Base-by-base conservation (phyloP, 1,140 invertebrate species). In the Drosophila nikananu region DNA sequence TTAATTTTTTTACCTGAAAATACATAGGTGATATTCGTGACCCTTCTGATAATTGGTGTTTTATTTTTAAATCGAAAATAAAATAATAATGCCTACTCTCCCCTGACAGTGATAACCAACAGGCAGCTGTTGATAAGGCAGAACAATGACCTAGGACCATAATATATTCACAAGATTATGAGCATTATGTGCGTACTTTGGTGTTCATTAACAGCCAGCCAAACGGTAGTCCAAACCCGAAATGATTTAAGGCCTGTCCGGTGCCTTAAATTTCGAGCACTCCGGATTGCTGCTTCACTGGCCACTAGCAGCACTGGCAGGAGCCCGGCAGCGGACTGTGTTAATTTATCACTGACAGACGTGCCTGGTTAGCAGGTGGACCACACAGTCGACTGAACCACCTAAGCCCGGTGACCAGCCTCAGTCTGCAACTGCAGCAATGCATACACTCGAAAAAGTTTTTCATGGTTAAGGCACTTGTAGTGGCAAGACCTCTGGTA, bases 301-400 rank as follows among this genome's bases (percentile, higher is more conserved):
- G 51, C 41, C 79, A 65, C 62, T 51, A 66, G 60, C 42, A 54
- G 17, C 52, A 32, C 12, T 27, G 42, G 52, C 35, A 75, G 51
- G 51, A 19, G 10, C 27, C 5, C 12, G 27, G 61, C 55, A 66
- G 21, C 32, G 55, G 54, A 44, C 60, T 68, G 52, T 79, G 68
- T 81, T 81, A 80, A 90, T 84, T 81, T 75, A 87, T 90, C 81
- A 90, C 73, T 74, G 81, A 68, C 72, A 81, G 77, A 61, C 77
- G 68, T 79, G 72, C 60, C 84, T 76, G 74, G 81, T 83, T 83
- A 67, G 58, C 66, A 72, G 77, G 80, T 60, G 65, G 46, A 73
- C 71, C 62, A 66, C 51, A 60, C 74, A 62, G 51, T 49, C 68
- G 65, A 70, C 70, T 65, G 58, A 32, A 51, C 39, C 59, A 42